These are phyloP conservation scores for Gavia stellata DNA, from an alignment of 2,113 vertebrate species.

Conservation along the genomic window DNA sequence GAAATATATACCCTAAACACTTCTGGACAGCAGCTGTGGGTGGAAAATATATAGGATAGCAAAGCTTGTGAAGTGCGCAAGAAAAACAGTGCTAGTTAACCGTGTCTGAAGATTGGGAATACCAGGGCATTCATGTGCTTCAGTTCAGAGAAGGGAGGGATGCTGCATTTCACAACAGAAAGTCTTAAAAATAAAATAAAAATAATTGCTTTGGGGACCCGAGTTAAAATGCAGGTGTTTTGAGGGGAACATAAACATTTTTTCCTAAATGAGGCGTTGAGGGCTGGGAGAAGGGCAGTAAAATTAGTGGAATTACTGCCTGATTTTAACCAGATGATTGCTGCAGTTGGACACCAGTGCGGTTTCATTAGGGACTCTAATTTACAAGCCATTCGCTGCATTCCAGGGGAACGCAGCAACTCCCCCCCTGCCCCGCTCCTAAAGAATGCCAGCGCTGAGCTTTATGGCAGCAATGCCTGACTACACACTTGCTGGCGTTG, in stretches of 20 bases:
- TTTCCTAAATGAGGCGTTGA: conserved; percentile 95
- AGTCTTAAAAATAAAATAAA: conserved; percentile 64
- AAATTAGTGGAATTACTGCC: conserved; percentile 98
- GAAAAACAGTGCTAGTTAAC: conserved; percentile 31
- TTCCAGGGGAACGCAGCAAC: conserved; percentile 83
- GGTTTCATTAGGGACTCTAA: conserved; percentile 97
- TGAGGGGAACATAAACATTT: conserved; percentile 89
- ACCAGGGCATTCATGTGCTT: conserved; percentile 35
- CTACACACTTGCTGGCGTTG: neutral
- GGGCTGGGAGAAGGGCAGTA: conserved; percentile 85
- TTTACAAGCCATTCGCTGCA: conserved; percentile 92
- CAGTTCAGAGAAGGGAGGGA: conserved; percentile 41
- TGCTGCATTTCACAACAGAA: conserved; percentile 62
- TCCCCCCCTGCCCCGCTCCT: conserved; percentile 81
- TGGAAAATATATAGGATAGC: conserved; percentile 14
- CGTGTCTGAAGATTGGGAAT: conserved; percentile 29
- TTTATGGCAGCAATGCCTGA: conserved; percentile 65
- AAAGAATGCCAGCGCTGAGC: conserved; percentile 75
- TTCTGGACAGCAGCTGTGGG: conserved; percentile 46
- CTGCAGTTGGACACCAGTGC: conserved; percentile 90
- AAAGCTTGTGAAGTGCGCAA: neutral
- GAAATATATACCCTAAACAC: conserved; percentile 1
- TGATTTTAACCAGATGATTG: conserved; percentile 99
- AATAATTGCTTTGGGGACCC: conserved; percentile 75
- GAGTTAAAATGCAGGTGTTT: conserved; percentile 93